These are phyloP conservation scores for Montipora foliosa DNA, from an alignment of 64 coral and sea anemone species.

Conservation along the genomic window DNA sequence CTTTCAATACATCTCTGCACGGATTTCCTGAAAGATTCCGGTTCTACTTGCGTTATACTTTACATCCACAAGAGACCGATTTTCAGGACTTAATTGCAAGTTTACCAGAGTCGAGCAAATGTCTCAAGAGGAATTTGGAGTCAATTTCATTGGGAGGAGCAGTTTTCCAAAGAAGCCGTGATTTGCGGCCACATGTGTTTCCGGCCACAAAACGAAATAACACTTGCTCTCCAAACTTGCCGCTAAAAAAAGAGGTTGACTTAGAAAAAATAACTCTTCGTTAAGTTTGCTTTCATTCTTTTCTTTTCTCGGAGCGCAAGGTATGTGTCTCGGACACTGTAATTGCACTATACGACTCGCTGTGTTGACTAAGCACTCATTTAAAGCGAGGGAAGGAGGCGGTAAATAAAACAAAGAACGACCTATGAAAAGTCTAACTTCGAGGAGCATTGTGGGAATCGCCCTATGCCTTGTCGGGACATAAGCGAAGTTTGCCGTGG, in stretches of 20 bases:
- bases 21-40: neutral
- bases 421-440: too few relatives aligned
- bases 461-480: too few relatives aligned
- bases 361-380: too few relatives aligned
- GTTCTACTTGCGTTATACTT: neutral
- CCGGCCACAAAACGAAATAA: constrained; percentile 15
- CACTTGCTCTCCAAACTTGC: neutral
- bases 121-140: neutral
- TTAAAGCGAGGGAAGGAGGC: too few relatives aligned
- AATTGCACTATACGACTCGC: too few relatives aligned
- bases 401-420: too few relatives aligned
- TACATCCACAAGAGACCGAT: neutral
- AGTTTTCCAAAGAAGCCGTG: neutral
- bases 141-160: neutral
- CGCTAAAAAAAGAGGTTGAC: neutral
- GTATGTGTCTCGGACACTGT: too few relatives aligned
- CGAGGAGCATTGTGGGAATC: too few relatives aligned
- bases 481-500: too few relatives aligned
- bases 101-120: neutral
- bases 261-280: neutral
- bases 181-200: constrained; percentile 20
- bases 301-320: neutral
- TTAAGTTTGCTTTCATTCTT: neutral
- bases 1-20: neutral
- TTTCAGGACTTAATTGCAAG: neutral